Conservation (phyloP, 2,797 vertebrate species). For the Philypnodon macrostomus region DNA sequence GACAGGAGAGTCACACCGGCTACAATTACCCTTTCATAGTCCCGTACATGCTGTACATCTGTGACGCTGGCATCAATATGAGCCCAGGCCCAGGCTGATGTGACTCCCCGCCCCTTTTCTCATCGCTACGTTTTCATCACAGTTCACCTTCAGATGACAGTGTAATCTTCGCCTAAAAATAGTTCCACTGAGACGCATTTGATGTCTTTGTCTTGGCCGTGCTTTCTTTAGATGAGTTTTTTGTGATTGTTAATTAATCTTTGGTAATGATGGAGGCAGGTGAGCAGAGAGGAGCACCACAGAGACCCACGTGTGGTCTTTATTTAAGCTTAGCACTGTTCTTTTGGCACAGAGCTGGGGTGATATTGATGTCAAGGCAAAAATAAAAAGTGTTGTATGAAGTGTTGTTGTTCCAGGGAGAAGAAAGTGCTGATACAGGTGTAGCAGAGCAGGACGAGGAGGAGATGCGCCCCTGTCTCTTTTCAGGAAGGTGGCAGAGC, state of each 20-base stretch:
- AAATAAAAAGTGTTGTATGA: conserved; percentile 25
- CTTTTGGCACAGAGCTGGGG: conserved; percentile 17
- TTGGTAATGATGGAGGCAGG: conserved; percentile 50
- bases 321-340: conserved; percentile 32
- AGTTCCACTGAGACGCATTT: conserved; percentile 64
- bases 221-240: conserved; percentile 60
- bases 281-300: conserved; percentile 21
- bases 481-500: conserved; percentile 26
- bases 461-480: conserved; percentile 27
- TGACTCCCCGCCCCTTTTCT: conserved; percentile 48
- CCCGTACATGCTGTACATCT: conserved; percentile 47
- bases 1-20: conserved; percentile 50
- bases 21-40: conserved; percentile 54
- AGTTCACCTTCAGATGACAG: conserved; percentile 72
- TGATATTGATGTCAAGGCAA: conserved; percentile 31
- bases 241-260: conserved; percentile 71
- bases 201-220: conserved; percentile 60
- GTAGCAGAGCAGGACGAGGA: conserved; percentile 2
- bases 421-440: conserved; percentile 8
- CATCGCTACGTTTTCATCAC: conserved; percentile 51
- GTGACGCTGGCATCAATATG: conserved; percentile 40
- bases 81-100: conserved; percentile 34
- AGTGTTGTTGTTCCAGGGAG: conserved; percentile 13
- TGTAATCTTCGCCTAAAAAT: conserved; percentile 70
- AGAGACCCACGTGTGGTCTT: conserved; percentile 38